phyloP scores from a whole-genome alignment of 2,888 invertebrate genomes.

The Orthosia gothica region DNA sequence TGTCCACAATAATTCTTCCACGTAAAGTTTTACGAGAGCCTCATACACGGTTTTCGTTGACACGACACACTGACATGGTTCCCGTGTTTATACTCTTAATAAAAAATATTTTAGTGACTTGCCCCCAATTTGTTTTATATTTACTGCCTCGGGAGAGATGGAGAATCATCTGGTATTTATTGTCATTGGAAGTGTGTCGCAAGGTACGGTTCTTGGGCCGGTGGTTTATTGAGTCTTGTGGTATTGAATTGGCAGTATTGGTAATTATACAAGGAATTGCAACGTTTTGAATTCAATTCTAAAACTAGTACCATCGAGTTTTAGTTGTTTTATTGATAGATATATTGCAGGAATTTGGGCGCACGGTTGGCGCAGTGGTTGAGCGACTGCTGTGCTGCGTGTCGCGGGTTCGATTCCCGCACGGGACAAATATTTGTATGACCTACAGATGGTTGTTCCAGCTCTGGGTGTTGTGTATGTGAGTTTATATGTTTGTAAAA shows the following conservation, averaged over 20 bases:
- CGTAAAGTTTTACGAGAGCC: slow-evolving; percentile 65
- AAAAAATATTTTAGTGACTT: slow-evolving; percentile 66
- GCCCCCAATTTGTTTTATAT: slow-evolving; percentile 57
- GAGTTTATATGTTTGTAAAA: too few species aligned
- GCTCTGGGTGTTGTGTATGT: too few species aligned
- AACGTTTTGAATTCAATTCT: too few species aligned
- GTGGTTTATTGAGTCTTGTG: neutral
- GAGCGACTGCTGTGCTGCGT: too few species aligned
- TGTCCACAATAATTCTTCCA: slow-evolving; percentile 65
- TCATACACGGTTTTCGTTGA: slow-evolving; percentile 60
- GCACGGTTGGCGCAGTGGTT: too few species aligned
- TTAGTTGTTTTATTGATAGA: too few species aligned
- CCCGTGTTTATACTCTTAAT: slow-evolving; percentile 62
- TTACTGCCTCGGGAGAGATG: slow-evolving; percentile 39
- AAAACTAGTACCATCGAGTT: too few species aligned
- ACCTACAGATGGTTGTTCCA: too few species aligned
- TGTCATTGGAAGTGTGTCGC: slow-evolving; percentile 35
- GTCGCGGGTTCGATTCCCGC: too few species aligned
- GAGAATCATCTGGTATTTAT: slow-evolving; percentile 55
- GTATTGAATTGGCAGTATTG: neutral
- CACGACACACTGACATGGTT: slow-evolving; percentile 65
- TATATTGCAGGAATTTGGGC: too few species aligned
- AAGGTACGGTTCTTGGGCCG: slow-evolving; percentile 29
- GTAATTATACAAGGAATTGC: too few species aligned
- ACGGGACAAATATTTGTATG: too few species aligned